These are phyloP conservation scores for Grammomys dolichurus DNA, from an alignment of 2,113 vertebrate species.

Conservation along the genomic window DNA sequence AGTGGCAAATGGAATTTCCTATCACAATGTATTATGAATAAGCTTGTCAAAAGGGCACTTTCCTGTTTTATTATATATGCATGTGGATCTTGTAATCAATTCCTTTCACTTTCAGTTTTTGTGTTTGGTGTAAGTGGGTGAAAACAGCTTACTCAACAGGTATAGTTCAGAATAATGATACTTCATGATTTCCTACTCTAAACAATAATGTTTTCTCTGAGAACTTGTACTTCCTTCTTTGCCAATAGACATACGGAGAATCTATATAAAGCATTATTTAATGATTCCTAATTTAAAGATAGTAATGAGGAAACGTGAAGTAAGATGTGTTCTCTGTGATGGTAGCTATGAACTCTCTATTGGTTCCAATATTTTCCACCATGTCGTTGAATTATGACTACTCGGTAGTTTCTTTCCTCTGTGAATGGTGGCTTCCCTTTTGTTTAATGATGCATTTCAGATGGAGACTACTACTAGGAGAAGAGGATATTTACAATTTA, in stretches of 20 bases:
- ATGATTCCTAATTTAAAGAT: constrained; percentile 62
- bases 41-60: constrained; percentile 81
- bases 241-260: constrained; percentile 37
- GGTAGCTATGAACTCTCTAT: not conserved
- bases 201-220: constrained; percentile 76
- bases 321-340: constrained; percentile 42
- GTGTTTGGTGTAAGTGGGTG: constrained; percentile 78
- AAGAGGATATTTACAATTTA: constrained; percentile 75
- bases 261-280: constrained; percentile 56
- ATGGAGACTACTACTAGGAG: constrained; percentile 5
- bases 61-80: constrained; percentile 82
- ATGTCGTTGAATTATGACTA: not conserved
- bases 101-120: constrained; percentile 77
- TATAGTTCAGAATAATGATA: constrained; percentile 78
- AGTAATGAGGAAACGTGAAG: constrained; percentile 37
- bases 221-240: constrained; percentile 69
- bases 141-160: constrained; percentile 82
- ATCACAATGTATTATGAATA: constrained; percentile 82
- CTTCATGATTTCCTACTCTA: constrained; percentile 66
- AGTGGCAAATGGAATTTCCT: constrained; percentile 82
- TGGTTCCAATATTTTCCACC: constrained; percentile 40
- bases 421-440: not conserved
- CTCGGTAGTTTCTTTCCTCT: not conserved
- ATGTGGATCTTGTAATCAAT: constrained; percentile 82
- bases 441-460: constrained; percentile 46